These are phyloP conservation scores for Eospalax fontanierii DNA, from an alignment of 2,797 vertebrate species.

Conservation along the genomic window DNA sequence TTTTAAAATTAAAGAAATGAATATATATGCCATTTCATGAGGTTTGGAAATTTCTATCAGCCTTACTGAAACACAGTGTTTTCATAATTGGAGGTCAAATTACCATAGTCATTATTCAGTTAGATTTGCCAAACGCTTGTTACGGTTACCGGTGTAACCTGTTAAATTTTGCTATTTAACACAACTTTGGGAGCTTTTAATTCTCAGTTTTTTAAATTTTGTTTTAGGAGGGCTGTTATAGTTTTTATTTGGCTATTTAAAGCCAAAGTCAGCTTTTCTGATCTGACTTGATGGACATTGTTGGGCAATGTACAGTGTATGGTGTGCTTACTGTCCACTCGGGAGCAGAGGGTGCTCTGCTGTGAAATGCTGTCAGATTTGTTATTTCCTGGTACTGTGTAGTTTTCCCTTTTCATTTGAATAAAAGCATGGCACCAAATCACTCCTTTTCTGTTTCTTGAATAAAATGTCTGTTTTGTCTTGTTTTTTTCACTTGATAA, in stretches of 20 bases:
- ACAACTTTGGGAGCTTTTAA: constrained; percentile 85
- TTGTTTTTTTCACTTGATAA: neutral
- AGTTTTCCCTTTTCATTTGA: constrained; percentile 89
- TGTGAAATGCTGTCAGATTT: constrained; percentile 92
- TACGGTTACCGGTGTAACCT: constrained; percentile 87
- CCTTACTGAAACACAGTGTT: constrained; percentile 88
- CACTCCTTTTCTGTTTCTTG: constrained; percentile 33
- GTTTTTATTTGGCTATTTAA: constrained; percentile 92
- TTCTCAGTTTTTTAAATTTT: constrained; percentile 70
- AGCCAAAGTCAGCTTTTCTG: constrained; percentile 90
- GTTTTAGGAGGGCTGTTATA: constrained; percentile 88
- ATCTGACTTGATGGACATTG: constrained; percentile 89
- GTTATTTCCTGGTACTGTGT: constrained; percentile 90
- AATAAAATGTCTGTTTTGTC: neutral
- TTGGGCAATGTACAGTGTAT: constrained; percentile 91
- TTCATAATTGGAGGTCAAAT: constrained; percentile 87
- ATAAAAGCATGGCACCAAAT: constrained; percentile 92
- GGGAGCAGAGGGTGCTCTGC: constrained; percentile 91
- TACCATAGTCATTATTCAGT: constrained; percentile 83
- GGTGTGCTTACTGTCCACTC: constrained; percentile 91
- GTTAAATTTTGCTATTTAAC: constrained; percentile 84
- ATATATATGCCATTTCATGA: constrained; percentile 84
- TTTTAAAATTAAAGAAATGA: constrained; percentile 81
- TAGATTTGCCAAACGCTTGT: constrained; percentile 90
- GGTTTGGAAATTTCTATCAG: constrained; percentile 85